phyloP scores from a whole-genome alignment of 2,113 vertebrate genomes.

The Chaetodon auriga region DNA sequence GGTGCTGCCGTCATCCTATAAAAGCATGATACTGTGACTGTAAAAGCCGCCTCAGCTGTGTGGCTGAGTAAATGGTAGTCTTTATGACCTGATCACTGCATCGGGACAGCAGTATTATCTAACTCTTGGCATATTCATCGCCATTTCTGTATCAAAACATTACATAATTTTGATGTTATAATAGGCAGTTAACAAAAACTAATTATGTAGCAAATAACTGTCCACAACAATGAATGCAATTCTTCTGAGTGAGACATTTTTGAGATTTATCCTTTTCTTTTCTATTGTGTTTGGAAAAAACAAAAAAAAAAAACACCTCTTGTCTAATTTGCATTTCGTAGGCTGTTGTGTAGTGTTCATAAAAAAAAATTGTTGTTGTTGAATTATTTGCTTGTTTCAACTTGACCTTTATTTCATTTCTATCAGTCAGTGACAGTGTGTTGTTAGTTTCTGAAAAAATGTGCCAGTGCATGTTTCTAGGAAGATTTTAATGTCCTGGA shows the following conservation, averaged over 20 bases:
- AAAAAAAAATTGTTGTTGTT: background rate
- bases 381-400: too few species aligned
- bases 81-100: constrained; percentile 10
- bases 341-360: background rate
- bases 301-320: too few species aligned
- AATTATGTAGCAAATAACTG: constrained; percentile 9
- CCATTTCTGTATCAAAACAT: background rate
- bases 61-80: constrained; percentile 1
- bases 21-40: background rate
- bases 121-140: constrained; percentile 9
- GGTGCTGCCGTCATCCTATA: background rate
- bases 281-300: background rate
- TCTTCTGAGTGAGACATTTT: background rate
- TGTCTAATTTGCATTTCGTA: background rate
- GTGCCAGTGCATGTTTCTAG: too few species aligned
- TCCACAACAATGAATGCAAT: background rate
- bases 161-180: background rate
- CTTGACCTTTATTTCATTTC: too few species aligned
- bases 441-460: too few species aligned
- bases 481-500: too few species aligned
- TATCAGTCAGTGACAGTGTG: too few species aligned
- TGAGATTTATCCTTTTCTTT: background rate
- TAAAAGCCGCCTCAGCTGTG: background rate
- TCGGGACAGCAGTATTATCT: background rate
- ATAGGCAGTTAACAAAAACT: background rate